Evolutionary conservation across 2,888 invertebrate genomes (phyloP).

Genomic region (Argyresthia goedartella): DNA sequence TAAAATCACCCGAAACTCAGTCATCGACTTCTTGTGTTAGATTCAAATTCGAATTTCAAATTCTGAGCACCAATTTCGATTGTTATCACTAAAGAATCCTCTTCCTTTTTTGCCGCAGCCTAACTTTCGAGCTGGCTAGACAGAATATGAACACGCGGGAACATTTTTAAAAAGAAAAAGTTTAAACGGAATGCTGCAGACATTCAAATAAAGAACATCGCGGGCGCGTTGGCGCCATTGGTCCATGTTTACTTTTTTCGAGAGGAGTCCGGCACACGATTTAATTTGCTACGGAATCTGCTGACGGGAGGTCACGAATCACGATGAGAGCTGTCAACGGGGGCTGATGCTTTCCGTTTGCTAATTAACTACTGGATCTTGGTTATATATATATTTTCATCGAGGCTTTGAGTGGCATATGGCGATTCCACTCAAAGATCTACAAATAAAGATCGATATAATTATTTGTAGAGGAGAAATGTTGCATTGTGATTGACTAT

Average conservation of each 20-base stretch:
- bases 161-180: conserved; percentile 9
- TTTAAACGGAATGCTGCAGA: conserved; percentile 12
- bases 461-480: no score
- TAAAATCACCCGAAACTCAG: no score
- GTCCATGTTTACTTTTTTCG: conserved; percentile 38
- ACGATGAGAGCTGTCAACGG: conserved; percentile 31
- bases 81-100: not conserved
- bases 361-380: conserved; percentile 14
- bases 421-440: no score
- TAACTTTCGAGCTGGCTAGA: conserved; percentile 3
- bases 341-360: conserved; percentile 16
- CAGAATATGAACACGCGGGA: conserved; percentile 5
- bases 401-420: no score
- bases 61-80: not conserved
- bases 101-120: not conserved
- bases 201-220: conserved; percentile 56
- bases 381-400: no score
- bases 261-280: conserved; percentile 30
- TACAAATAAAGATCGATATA: no score
- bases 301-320: conserved; percentile 21
- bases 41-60: no score
- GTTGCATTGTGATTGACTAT: no score
- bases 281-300: conserved; percentile 44
- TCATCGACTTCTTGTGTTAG: no score
- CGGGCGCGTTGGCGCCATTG: conserved; percentile 65